A percentile compares a stretch with the other conserved stretches of the same genome.
Conservation (phyloP, 2,888 invertebrate genomes). For the Plusia festucae region DNA sequence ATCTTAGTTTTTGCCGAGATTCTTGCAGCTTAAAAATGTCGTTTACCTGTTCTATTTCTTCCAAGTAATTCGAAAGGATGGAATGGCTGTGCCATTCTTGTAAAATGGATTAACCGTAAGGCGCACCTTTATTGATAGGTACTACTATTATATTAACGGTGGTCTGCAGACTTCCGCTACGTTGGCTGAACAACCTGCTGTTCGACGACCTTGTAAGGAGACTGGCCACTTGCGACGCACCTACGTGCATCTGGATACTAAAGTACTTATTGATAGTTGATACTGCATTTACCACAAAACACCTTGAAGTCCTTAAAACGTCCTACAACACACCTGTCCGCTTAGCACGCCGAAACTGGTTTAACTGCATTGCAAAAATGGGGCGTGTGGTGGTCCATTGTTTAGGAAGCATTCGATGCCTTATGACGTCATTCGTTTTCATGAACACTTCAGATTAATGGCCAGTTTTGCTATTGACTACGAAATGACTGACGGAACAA, state of each 20-base stretch:
- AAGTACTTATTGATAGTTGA: conserved; percentile 15
- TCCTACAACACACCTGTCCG: conserved; percentile 54
- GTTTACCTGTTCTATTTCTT: conserved; percentile 25
- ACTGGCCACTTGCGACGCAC: conserved; percentile 38
- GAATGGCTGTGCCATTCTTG: conserved; percentile 36
- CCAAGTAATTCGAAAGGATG: conserved; percentile 45
- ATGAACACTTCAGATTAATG: conserved; percentile 26
- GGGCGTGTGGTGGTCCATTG: conserved; percentile 48
- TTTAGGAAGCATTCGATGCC: conserved; percentile 35
- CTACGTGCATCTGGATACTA: conserved; percentile 19
- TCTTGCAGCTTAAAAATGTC: conserved; percentile 25
- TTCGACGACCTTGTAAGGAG: conserved; percentile 58
- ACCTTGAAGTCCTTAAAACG: conserved; percentile 49
- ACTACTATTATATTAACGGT: conserved; percentile 57
- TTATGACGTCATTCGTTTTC: conserved; percentile 44
- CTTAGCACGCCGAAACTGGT: conserved; percentile 50
- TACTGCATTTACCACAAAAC: conserved; percentile 43
- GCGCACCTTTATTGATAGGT: conserved; percentile 55
- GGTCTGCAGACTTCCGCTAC: conserved; percentile 51
- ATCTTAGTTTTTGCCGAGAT: conserved; percentile 25
- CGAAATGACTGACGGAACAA: conserved; percentile 19
- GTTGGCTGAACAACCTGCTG: conserved; percentile 51
- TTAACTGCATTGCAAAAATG: conserved; percentile 57
- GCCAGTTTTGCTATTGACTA: conserved; percentile 30
- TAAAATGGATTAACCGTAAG: conserved; percentile 54